A percentile compares a stretch with the other conserved stretches of the same genome.
Evolutionary conservation across 2,888 invertebrate genomes (phyloP).

Genomic region (Mythimna albipuncta): DNA sequence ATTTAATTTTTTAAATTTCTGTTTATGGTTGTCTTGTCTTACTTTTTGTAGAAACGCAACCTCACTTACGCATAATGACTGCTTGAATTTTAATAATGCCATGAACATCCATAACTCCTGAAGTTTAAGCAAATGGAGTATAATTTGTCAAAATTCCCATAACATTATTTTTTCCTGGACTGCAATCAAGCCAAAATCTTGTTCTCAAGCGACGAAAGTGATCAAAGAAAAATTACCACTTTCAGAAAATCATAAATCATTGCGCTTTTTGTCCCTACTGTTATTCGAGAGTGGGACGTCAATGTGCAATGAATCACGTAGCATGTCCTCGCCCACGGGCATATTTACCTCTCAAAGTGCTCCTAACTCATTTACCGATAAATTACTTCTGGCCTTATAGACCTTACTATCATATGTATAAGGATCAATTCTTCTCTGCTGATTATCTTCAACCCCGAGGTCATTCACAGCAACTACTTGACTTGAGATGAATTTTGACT

Average conservation of each 20-base stretch:
- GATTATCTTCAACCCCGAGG: conserved; percentile 69
- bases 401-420: conserved; percentile 70
- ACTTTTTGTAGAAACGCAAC: conserved; percentile 65
- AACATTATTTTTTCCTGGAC: conserved; percentile 43
- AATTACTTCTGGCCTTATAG: conserved; percentile 64
- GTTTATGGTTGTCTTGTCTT: conserved; percentile 60
- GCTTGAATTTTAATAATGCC: conserved; percentile 48
- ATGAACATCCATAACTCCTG: conserved; percentile 31
- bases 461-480: conserved; percentile 80
- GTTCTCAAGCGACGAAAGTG: conserved; percentile 54
- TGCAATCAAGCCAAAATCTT: conserved; percentile 56
- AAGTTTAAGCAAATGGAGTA: conserved; percentile 46
- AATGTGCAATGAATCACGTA: conserved; percentile 83
- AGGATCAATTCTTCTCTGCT: conserved; percentile 63
- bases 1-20: conserved; percentile 62
- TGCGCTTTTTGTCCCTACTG: conserved; percentile 68
- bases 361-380: conserved; percentile 71
- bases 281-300: conserved; percentile 77
- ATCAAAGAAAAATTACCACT: conserved; percentile 62
- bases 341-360: conserved; percentile 81
- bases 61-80: conserved; percentile 63
- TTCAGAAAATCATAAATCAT: conserved; percentile 72
- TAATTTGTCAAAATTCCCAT: conserved; percentile 50
- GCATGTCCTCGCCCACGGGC: conserved; percentile 83
- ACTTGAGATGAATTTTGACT: conserved; percentile 69